Conservation (phyloP, 1,140 invertebrate species). For the Halictus rubicundus region DNA sequence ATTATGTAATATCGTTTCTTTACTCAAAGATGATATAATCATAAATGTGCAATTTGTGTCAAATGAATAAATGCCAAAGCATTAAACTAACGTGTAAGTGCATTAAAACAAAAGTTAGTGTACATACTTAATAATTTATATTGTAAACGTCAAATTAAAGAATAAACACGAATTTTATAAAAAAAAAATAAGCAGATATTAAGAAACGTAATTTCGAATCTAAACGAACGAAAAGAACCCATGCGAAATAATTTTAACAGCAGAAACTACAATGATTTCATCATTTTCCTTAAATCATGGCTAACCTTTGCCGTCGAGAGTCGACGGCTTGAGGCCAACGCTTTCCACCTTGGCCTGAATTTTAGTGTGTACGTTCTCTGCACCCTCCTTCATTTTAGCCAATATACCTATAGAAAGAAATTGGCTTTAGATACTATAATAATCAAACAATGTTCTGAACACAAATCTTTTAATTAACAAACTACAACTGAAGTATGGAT, state of each 20-base stretch:
- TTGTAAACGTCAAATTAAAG: background rate
- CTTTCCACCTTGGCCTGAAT: conserved; percentile 95
- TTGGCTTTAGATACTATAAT: conserved; percentile 51
- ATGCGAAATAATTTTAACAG: conserved; percentile 39
- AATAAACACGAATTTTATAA: conserved; percentile 1
- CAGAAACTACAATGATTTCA: conserved; percentile 44
- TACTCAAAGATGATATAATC: background rate
- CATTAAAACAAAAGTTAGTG: background rate
- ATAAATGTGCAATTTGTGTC: background rate
- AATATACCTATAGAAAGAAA: conserved; percentile 88
- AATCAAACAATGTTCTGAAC: conserved; percentile 15
- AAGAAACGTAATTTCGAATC: conserved; percentile 25
- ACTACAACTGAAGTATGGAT: conserved; percentile 25
- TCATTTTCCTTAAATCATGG: conserved; percentile 56
- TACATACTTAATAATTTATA: background rate
- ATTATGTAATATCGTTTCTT: background rate
- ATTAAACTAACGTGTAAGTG: background rate
- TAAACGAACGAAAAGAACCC: conserved; percentile 47
- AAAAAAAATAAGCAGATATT: conserved; percentile 22
- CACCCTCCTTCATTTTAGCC: conserved; percentile 97
- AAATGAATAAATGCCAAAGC: background rate
- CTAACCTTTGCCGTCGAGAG: conserved; percentile 84
- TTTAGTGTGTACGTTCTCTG: conserved; percentile 95
- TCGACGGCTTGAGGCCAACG: conserved; percentile 82
- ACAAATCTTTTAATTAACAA: conserved; percentile 42